Evolutionary conservation across 2,113 vertebrate species (phyloP), one percentile per base, ranked within the genome.

Genomic region (Paedocypris sp.): DNA sequence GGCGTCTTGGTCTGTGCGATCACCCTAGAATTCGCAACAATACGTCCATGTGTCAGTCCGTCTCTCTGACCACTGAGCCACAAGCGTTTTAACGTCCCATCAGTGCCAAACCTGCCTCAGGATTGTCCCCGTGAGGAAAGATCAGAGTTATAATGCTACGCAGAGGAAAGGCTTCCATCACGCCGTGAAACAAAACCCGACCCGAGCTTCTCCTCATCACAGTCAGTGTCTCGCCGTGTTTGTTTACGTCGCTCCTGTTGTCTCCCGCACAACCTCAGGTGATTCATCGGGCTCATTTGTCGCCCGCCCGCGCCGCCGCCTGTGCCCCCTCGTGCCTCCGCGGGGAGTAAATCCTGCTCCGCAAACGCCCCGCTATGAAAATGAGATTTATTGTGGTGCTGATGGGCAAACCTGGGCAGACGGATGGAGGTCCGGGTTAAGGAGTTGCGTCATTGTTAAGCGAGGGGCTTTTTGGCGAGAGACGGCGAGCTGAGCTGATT

Each of bases 401-500:
- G 60, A 49, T 66, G 61, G 50, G 52, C 66, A 61, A 62, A 60
- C 64, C 65, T 45, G 38, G 10, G 6, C 19, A 69, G 75, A 77
- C 73, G 56, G 73, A 77, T 71, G 65, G 63, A 28, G 38, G 19
- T 15, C 13, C 4, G 16, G 49, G 62, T 38, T 49, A 4, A 20
- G 46, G 56, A 65, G 66, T 71, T 64, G 68, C 70, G 63, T 70
- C 74, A 71, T 71, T 66, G 68, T 69, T 69, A 67, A 61, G 61
- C 16, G 41, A 11, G 16, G 19, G 6, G 54, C 52, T 38, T 47
- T 51, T 57, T 38, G 60, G 60, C 18, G 18, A 23, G 8, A 9
- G 22, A 13, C 26, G 2, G 1, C 10, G 20, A 36, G 42, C 36
- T 33, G 43, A 22, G 57, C 13, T 73, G 73, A 75, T 77, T 71